phyloP scores from a whole-genome alignment of 1,140 invertebrate species.

The Polypedilum vanderplanki region DNA sequence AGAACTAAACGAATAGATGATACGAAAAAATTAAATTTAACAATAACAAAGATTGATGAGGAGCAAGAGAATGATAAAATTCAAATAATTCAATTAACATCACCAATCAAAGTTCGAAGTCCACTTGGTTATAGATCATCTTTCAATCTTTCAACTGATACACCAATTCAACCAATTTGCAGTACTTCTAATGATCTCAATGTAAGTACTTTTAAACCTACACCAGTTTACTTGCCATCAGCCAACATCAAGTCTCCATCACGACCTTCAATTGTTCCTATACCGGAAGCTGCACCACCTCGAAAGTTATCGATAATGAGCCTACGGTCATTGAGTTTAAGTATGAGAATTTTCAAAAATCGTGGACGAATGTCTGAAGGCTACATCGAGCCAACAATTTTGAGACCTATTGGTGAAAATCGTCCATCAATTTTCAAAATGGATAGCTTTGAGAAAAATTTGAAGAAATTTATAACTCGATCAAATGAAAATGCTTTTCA shows the following conservation, averaged over 20 bases:
- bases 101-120: not conserved
- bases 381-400: not conserved
- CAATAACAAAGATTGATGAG: slow-evolving; percentile 16
- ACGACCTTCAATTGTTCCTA: not conserved
- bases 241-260: not conserved
- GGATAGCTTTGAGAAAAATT: not conserved
- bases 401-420: not conserved
- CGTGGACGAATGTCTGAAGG: not conserved
- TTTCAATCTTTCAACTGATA: not conserved
- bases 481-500: slow-evolving; percentile 7
- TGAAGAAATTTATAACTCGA: not conserved
- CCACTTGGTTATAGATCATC: slow-evolving; percentile 13
- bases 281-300: not conserved
- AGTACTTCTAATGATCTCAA: not conserved
- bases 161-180: not conserved
- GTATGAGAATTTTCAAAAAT: not conserved
- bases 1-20: slow-evolving; percentile 9
- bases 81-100: slow-evolving; percentile 1
- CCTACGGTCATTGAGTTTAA: not conserved
- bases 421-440: not conserved
- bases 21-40: slow-evolving; percentile 21
- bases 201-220: not conserved
- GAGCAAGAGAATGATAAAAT: slow-evolving; percentile 10
- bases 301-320: not conserved
- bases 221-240: not conserved